A percentile compares a stretch with the other conserved stretches of the same genome.
These are phyloP conservation scores for Acholoe squamosa DNA, from an alignment of 2,888 invertebrate genomes.

Conservation along the genomic window DNA sequence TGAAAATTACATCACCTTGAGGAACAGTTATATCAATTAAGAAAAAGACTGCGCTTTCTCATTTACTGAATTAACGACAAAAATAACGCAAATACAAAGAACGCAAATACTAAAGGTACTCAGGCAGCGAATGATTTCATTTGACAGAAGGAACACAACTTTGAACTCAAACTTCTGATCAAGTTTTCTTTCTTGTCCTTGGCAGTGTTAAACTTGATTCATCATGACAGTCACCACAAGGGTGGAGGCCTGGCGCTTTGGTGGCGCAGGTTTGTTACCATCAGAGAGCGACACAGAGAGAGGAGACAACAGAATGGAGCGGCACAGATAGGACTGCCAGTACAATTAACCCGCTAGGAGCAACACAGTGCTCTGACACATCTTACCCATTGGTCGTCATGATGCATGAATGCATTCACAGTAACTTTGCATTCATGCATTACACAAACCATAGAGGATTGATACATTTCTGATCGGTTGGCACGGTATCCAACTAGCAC, in stretches of 20 bases:
- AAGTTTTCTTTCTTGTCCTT: neutral
- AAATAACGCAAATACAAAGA: neutral
- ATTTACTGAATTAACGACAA: too few relatives aligned
- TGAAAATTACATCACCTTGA: too few relatives aligned
- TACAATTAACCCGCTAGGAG: neutral
- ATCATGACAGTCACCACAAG: neutral
- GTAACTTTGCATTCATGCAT: too few relatives aligned
- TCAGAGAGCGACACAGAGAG: neutral
- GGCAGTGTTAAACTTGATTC: constrained; percentile 6
- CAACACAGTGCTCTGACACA: too few relatives aligned
- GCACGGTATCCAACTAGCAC: too few relatives aligned
- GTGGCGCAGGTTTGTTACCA: neutral
- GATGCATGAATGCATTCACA: too few relatives aligned
- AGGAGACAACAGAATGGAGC: neutral
- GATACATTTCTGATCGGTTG: too few relatives aligned
- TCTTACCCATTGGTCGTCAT: too few relatives aligned
- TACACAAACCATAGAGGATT: too few relatives aligned
- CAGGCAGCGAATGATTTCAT: too few relatives aligned
- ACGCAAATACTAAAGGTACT: neutral
- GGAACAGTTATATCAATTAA: too few relatives aligned
- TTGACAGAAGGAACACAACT: neutral
- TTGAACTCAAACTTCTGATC: neutral
- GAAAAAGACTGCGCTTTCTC: too few relatives aligned
- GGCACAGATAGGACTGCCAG: neutral
- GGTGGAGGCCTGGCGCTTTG: neutral